A percentile compares a stretch with the other conserved stretches of the same genome.
phyloP scores from a whole-genome alignment of 1,140 invertebrate genomes.

The Tetragonula clypearis region DNA sequence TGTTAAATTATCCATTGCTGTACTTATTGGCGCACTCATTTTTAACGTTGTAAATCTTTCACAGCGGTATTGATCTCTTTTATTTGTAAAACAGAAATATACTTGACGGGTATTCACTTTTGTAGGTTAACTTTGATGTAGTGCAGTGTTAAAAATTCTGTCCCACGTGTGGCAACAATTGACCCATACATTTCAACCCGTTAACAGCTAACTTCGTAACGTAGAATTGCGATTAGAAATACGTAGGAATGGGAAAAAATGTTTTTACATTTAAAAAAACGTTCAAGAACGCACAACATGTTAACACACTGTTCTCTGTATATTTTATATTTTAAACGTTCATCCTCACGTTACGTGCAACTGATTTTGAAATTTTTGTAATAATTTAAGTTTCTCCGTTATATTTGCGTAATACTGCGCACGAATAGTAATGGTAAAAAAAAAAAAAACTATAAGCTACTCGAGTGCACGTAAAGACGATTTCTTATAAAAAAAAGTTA shows the following conservation, averaged over 20 bases:
- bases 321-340: neutral
- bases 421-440: neutral
- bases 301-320: neutral
- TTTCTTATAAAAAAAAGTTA: neutral
- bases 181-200: neutral
- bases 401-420: neutral
- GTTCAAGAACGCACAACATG: neutral
- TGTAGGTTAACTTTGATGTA: neutral
- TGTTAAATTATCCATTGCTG: conserved; percentile 89
- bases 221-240: neutral
- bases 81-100: neutral
- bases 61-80: neutral
- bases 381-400: neutral
- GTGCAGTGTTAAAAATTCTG: neutral
- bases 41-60: conserved; percentile 26
- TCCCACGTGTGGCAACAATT: neutral
- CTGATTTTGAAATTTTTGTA: neutral
- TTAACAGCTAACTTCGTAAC: neutral
- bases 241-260: neutral
- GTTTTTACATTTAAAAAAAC: neutral
- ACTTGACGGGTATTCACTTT: neutral
- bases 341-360: neutral
- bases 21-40: conserved; percentile 83
- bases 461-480: neutral
- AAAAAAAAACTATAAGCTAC: neutral